Evolutionary conservation across 1,140 invertebrate genomes (phyloP), one percentile per base, ranked within the genome.

Genomic region (Bombus waltoni): DNA sequence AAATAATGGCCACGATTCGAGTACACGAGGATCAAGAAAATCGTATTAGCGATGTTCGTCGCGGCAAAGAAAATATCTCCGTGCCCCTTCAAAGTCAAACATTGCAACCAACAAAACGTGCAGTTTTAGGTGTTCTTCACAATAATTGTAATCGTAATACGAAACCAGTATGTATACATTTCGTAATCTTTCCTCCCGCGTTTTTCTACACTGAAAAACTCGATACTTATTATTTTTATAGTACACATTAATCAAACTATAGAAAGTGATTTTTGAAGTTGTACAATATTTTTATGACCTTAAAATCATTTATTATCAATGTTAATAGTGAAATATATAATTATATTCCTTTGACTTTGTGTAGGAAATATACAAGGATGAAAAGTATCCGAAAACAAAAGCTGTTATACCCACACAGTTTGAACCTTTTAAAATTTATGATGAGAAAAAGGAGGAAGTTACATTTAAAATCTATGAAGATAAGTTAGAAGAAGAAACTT

Each of bases 381-480:
- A 95, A 28, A 96, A 96, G 78, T 91, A 91, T 81, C 87, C 87
- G n/a, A 95, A 95, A 85, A 83, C 91, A 73, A 95, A 95, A 89
- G 85, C 91, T 15, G 89, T 86, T 73, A 62, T 91, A 62, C 87
- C 86, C 57, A 89, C 88, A 59, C 93, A 90, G 86, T 89, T 92
- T 88, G 93, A 93, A 89, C 90, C 94, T 91, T 97, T 97, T 94
- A 96, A 97, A 93, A 96, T 93, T 70, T 95, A 92, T 77, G 92
- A 95, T 10, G 93, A 93, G n/a, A 94, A 94, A 71, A 92, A 93
- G 53, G 93, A 92, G 28, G 94, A 94, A 42, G 86, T 89, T 22
- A 38, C 96, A 28, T 97, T 97, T 89, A 97, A 97, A 88, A 96
- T 97, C 25, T 97, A 97, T 83, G 97, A 97, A 94, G 97, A 97